These are phyloP conservation scores for Amitus sp. DNA, from an alignment of 2,888 invertebrate species.

Conservation along the genomic window DNA sequence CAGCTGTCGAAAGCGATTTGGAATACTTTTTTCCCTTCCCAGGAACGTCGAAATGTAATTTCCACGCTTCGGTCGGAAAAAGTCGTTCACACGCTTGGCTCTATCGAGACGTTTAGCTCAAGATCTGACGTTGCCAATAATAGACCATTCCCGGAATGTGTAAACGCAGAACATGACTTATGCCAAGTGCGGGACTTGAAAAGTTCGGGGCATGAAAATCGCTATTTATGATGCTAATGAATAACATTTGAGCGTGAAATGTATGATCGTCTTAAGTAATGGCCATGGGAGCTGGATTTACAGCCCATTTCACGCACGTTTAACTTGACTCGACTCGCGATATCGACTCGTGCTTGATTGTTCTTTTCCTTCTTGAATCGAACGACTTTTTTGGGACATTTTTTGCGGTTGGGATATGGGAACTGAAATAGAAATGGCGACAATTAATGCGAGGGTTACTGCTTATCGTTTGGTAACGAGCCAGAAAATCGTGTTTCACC, in stretches of 20 bases:
- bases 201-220: slow-evolving; percentile 1
- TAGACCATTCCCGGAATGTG: not conserved
- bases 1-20: not conserved
- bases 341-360: no score
- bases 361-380: no score
- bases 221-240: not conserved
- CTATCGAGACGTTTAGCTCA: no score
- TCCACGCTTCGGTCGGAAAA: no score
- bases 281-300: not conserved
- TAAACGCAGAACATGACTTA: no score
- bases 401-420: slow-evolving; percentile 11
- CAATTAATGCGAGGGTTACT: slow-evolving; percentile 32
- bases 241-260: slow-evolving; percentile 8
- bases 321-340: no score
- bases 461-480: slow-evolving; percentile 32
- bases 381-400: no score
- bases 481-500: slow-evolving; percentile 22
- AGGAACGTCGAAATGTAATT: not conserved
- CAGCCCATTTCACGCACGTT: not conserved
- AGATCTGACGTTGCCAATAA: no score
- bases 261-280: slow-evolving; percentile 18
- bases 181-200: not conserved
- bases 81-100: no score
- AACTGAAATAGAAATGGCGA: slow-evolving; percentile 33
- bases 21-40: not conserved